These are phyloP conservation scores for Pagetopsis macropterus DNA, from an alignment of 2,797 vertebrate species.

Conservation along the genomic window DNA sequence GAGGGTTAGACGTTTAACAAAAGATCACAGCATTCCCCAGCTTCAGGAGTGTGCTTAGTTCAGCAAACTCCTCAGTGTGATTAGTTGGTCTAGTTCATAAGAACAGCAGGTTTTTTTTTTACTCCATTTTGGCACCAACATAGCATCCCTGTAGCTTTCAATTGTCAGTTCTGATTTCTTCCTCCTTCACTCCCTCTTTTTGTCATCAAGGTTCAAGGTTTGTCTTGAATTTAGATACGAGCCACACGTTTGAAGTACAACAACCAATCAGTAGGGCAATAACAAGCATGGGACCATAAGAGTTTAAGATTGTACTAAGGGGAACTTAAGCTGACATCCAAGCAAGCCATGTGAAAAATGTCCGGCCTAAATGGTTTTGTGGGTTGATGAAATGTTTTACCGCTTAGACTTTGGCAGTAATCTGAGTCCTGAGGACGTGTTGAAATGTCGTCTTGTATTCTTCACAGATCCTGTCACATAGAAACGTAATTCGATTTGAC, in stretches of 20 bases:
- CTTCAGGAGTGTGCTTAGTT: background rate
- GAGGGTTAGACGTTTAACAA: no score
- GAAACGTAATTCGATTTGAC: slow-evolving; percentile 42
- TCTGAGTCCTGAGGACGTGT: background rate
- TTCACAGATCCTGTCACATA: background rate
- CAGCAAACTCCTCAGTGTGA: background rate
- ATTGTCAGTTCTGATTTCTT: background rate
- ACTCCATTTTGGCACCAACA: background rate
- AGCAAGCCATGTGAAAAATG: background rate
- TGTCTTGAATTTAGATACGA: background rate
- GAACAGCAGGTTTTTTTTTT: background rate
- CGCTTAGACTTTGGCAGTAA: background rate
- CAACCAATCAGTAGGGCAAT: background rate
- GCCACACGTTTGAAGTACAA: background rate
- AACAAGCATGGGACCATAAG: background rate
- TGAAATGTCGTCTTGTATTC: background rate
- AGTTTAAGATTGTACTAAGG: background rate
- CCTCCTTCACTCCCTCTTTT: background rate
- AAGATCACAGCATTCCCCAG: no score
- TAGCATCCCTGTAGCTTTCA: background rate
- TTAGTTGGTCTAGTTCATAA: background rate
- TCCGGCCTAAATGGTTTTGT: background rate
- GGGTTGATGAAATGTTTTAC: slow-evolving; percentile 1
- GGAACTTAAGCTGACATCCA: background rate
- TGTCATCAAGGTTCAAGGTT: background rate